Conservation (phyloP, 2,113 vertebrate genomes). For the Gopherus flavomarginatus region DNA sequence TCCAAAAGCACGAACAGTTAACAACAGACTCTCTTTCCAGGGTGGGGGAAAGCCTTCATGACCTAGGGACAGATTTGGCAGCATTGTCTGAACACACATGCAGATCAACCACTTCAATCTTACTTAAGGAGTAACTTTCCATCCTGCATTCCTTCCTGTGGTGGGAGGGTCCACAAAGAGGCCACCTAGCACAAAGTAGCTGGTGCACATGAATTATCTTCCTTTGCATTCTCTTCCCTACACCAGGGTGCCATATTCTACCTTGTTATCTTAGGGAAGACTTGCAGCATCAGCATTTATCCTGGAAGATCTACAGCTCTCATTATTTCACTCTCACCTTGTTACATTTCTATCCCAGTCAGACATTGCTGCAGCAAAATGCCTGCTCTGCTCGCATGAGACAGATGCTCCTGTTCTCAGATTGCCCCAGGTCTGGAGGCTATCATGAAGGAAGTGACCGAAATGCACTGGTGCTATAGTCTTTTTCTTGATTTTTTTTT, state of each 20-base stretch:
- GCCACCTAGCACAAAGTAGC: neutral
- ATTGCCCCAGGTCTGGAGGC: accelerated
- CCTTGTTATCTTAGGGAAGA: accelerated
- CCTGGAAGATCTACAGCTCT: neutral
- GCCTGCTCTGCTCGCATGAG: neutral
- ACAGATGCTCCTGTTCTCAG: accelerated
- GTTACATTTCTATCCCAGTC: accelerated
- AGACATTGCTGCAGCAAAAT: neutral
- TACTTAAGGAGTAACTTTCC: neutral
- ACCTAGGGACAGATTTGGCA: neutral
- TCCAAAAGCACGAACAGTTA: accelerated
- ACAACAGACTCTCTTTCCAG: accelerated
- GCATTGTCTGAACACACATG: accelerated
- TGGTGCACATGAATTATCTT: accelerated
- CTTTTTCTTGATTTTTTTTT: accelerated
- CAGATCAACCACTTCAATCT: neutral
- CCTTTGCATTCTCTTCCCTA: neutral
- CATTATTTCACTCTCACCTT: neutral
- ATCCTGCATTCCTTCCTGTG: accelerated
- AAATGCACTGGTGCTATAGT: neutral
- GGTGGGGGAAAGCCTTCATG: accelerated
- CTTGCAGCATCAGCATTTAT: neutral
- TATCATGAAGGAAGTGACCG: accelerated
- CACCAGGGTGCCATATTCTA: accelerated
- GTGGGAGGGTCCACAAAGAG: accelerated